A percentile compares a stretch with the other conserved stretches of the same genome.
Evolutionary conservation across 2,797 vertebrate species (phyloP).

Genomic region (Gymnopithys bicolor): DNA sequence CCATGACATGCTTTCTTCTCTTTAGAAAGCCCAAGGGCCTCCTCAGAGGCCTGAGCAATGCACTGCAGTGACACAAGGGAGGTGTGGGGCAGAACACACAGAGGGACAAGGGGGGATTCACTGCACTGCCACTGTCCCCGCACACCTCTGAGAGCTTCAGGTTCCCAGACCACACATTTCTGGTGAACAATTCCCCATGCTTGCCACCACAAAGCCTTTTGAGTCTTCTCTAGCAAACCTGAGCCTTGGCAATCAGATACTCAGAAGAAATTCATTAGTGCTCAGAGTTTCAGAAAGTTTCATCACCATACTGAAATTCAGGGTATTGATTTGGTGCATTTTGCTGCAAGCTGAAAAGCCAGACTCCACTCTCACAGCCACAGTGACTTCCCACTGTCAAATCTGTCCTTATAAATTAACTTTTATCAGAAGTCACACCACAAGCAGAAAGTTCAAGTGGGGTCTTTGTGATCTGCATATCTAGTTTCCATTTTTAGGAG

Average conservation of each 20-base stretch:
- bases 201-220: neutral
- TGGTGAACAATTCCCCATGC: neutral
- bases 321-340: neutral
- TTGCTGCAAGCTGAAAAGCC: neutral
- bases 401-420: neutral
- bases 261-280: neutral
- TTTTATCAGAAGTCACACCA: slow-evolving; percentile 5
- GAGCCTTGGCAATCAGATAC: neutral
- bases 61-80: neutral
- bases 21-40: neutral
- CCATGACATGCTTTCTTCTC: neutral
- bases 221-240: neutral
- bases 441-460: slow-evolving; percentile 31
- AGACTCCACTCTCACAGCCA: neutral
- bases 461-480: slow-evolving; percentile 4
- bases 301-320: neutral
- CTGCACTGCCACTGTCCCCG: neutral
- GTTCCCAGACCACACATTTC: neutral
- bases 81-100: neutral
- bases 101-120: neutral
- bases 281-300: neutral
- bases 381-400: neutral
- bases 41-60: neutral
- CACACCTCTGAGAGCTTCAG: neutral
- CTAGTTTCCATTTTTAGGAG: slow-evolving; percentile 41